Percentiles rank a stretch among this genome's conserved stretches.
Evolutionary conservation across 2,113 vertebrate genomes (phyloP).

Genomic region (Myocastor coypus): DNA sequence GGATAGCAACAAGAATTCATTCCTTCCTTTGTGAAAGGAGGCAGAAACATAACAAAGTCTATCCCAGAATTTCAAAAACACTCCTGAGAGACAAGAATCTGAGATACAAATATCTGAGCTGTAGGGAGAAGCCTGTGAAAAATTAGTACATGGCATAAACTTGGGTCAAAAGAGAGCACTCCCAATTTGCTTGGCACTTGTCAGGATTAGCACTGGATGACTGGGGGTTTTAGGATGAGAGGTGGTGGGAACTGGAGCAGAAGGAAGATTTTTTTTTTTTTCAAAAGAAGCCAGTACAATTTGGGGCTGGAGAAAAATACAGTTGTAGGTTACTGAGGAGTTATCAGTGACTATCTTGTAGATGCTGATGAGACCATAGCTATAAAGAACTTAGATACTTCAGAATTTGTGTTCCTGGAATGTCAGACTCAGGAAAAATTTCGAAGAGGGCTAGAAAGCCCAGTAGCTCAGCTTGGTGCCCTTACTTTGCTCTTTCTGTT

Average conservation of each 20-base stretch:
- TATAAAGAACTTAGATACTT: conserved; percentile 37
- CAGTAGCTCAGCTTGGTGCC: background rate
- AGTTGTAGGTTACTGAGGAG: background rate
- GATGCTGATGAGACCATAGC: conserved; percentile 14
- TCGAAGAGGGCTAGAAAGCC: conserved; percentile 8
- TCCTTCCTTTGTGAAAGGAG: conserved; percentile 62
- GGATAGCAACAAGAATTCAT: conserved; percentile 59
- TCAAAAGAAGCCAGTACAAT: background rate
- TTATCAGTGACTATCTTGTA: conserved; percentile 4
- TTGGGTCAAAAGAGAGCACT: conserved; percentile 31
- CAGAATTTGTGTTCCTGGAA: conserved; percentile 27
- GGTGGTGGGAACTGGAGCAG: background rate
- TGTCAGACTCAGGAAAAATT: conserved; percentile 37
- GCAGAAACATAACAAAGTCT: conserved; percentile 67
- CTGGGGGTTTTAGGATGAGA: background rate
- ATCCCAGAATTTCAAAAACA: conserved; percentile 34
- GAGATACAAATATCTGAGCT: conserved; percentile 53
- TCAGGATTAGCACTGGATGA: conserved; percentile 44
- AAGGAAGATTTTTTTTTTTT: background rate
- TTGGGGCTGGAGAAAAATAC: conserved; percentile 17
- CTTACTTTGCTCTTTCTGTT: conserved; percentile 9
- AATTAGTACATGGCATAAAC: conserved; percentile 56
- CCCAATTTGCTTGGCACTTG: conserved; percentile 46
- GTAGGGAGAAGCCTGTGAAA: conserved; percentile 66
- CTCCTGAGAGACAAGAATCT: conserved; percentile 67